Percentiles rank a stretch among this genome's conserved stretches.
phyloP scores from a whole-genome alignment of 2,113 vertebrate species.

The Passer montanus region DNA sequence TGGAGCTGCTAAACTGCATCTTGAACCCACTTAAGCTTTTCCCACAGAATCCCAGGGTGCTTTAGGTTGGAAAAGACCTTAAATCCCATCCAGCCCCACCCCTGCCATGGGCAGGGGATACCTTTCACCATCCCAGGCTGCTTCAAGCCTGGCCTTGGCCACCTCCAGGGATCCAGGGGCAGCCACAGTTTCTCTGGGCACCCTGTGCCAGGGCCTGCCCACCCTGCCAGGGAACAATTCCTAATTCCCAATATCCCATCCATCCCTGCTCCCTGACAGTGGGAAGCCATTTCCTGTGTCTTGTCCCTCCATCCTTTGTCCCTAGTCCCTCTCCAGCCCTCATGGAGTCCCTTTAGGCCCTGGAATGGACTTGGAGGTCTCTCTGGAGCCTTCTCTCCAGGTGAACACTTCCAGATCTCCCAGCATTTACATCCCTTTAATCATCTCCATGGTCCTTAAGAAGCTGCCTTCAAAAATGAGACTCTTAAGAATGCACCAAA shows the following conservation, averaged over 20 bases:
- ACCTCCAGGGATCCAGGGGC: not conserved
- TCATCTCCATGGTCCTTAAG: not conserved
- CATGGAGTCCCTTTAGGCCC: fast-evolving
- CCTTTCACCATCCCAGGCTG: not conserved
- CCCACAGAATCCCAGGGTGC: not conserved
- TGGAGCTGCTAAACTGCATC: not conserved
- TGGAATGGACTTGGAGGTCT: not conserved
- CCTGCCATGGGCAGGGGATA: not conserved
- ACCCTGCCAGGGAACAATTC: not conserved
- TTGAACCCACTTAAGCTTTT: not conserved
- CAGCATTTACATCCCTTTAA: not conserved
- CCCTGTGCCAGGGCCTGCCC: not conserved
- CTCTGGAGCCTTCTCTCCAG: not conserved
- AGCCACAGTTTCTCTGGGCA: not conserved
- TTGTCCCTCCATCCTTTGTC: not conserved
- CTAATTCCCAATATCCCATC: not conserved
- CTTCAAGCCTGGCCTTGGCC: not conserved
- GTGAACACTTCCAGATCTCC: not conserved
- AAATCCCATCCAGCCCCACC: not conserved
- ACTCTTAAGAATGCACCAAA: not conserved
- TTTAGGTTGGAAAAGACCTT: not conserved
- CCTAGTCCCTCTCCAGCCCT: not conserved
- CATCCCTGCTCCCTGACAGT: fast-evolving
- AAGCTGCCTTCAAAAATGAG: not conserved
- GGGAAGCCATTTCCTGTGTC: not conserved